phyloP scores from a whole-genome alignment of 2,113 vertebrate genomes.

The Corythornis cristatus region DNA sequence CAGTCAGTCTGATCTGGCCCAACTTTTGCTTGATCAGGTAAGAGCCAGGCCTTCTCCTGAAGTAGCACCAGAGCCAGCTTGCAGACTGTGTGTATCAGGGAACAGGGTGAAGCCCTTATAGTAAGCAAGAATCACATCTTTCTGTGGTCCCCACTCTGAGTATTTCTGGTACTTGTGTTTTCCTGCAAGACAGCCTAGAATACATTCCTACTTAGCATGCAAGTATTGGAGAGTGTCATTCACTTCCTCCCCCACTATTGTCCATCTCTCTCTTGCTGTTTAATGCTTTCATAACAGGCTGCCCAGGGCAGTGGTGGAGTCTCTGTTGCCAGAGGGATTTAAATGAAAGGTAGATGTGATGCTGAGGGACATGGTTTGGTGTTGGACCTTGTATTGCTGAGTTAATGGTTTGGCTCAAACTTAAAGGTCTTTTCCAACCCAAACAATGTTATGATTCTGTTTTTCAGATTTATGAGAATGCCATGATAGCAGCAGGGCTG shows the following conservation, averaged over 20 bases:
- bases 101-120: background rate
- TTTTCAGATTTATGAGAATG: conserved; percentile 94
- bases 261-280: background rate
- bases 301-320: background rate
- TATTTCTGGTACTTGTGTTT: background rate
- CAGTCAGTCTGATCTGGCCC: conserved; percentile 85
- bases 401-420: background rate
- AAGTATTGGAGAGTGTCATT: background rate
- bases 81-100: background rate
- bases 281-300: background rate
- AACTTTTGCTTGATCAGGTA: conserved; percentile 93
- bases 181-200: background rate
- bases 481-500: conserved; percentile 95
- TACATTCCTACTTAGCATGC: background rate
- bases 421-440: background rate
- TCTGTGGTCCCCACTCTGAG: background rate
- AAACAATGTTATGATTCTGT: background rate
- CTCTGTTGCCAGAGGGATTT: background rate
- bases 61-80: background rate
- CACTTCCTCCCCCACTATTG: background rate
- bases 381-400: background rate
- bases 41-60: background rate
- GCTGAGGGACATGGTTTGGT: background rate
- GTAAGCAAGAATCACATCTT: background rate
- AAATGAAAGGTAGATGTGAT: background rate